phyloP scores from a whole-genome alignment of 2,113 vertebrate species.

The Baryphthengus martii region DNA sequence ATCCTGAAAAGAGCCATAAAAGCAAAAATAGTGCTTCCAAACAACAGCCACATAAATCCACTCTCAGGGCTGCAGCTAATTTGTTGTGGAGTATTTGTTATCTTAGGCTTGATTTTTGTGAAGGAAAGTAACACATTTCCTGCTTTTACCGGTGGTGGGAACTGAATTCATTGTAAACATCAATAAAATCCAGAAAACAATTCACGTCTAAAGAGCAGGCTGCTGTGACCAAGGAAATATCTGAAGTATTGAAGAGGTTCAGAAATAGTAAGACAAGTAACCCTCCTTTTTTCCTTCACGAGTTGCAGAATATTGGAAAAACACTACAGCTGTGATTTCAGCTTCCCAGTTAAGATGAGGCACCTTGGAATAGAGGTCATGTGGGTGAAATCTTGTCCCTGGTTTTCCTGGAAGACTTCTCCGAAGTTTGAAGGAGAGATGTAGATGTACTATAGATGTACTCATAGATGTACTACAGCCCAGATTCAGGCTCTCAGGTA shows the following conservation, averaged over 20 bases:
- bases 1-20: neutral
- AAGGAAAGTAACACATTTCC: neutral
- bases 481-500: neutral
- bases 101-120: neutral
- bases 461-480: neutral
- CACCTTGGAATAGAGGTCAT: accelerated
- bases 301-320: neutral
- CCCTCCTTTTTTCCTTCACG: accelerated
- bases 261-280: neutral
- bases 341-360: neutral
- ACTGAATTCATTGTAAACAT: neutral
- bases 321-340: neutral
- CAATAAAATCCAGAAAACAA: neutral
- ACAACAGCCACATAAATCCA: neutral
- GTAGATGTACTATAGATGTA: no score
- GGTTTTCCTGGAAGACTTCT: neutral
- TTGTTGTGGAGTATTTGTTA: neutral
- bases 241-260: neutral
- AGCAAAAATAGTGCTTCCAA: neutral
- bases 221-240: neutral
- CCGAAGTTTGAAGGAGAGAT: neutral
- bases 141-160: neutral
- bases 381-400: neutral
- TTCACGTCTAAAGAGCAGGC: neutral
- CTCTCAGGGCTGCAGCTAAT: neutral